phyloP scores from a whole-genome alignment of 2,113 vertebrate species.

The Empidonax alnorum region DNA sequence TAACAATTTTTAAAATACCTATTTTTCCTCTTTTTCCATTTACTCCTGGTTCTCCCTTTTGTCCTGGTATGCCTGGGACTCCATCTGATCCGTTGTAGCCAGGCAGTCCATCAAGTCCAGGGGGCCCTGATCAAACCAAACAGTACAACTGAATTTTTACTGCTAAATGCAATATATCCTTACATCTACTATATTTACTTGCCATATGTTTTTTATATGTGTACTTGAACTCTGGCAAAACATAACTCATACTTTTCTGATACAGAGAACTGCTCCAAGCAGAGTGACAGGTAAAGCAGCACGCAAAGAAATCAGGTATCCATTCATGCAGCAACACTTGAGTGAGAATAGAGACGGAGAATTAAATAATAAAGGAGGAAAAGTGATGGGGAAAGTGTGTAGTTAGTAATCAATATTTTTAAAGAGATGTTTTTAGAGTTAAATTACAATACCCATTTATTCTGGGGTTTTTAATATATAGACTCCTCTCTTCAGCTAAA shows the following conservation, averaged over 20 bases:
- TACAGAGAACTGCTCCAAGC: neutral
- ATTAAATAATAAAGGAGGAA: neutral
- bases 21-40: conserved; percentile 82
- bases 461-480: neutral
- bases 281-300: neutral
- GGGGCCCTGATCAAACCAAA: conserved; percentile 77
- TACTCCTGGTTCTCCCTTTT: conserved; percentile 88
- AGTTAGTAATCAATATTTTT: neutral
- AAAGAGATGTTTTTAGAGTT: neutral
- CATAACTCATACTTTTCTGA: neutral
- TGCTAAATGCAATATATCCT: neutral
- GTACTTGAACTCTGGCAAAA: neutral
- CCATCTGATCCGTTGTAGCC: conserved; percentile 91
- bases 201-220: too few relatives aligned
- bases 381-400: neutral
- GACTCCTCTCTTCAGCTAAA: neutral
- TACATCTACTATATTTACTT: neutral
- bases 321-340: neutral
- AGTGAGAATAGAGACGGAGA: neutral
- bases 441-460: neutral
- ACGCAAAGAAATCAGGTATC: neutral
- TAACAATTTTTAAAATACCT: conserved; percentile 42
- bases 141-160: neutral
- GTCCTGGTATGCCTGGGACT: conserved; percentile 82
- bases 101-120: conserved; percentile 81